Conservation (phyloP, 2,113 vertebrate genomes). For the Anolis carolinensis region DNA sequence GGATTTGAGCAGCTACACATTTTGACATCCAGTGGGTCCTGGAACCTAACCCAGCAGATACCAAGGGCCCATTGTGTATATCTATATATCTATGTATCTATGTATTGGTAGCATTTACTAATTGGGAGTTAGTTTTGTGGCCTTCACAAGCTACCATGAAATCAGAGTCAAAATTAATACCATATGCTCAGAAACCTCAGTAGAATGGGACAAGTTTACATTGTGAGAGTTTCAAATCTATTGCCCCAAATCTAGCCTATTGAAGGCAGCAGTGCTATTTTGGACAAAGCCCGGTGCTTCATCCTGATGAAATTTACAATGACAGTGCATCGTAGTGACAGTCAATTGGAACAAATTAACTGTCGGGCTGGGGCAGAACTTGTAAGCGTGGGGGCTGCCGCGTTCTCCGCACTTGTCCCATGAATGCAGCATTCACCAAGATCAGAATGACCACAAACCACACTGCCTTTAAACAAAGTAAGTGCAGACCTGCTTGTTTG, state of each 20-base stretch:
- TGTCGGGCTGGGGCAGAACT: slow-evolving; percentile 11
- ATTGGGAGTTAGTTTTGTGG: slow-evolving; percentile 15
- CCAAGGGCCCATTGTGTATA: background rate
- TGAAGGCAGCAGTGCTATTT: background rate
- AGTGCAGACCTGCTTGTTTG: slow-evolving; percentile 3
- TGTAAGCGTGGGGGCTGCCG: background rate
- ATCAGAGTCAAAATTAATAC: slow-evolving; percentile 12
- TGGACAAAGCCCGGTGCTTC: slow-evolving; percentile 1
- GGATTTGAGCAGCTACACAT: too few relatives aligned
- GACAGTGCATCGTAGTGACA: slow-evolving; percentile 8
- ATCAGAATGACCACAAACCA: slow-evolving; percentile 32
- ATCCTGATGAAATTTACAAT: slow-evolving; percentile 23
- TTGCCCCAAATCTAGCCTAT: background rate
- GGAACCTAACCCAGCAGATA: too few relatives aligned
- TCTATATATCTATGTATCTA: background rate
- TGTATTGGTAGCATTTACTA: background rate
- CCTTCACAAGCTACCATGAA: slow-evolving; percentile 18
- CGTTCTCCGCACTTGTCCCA: slow-evolving; percentile 11
- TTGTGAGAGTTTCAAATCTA: background rate
- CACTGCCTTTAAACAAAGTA: slow-evolving; percentile 38
- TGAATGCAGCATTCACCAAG: slow-evolving; percentile 14
- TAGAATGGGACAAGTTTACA: background rate
- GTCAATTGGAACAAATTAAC: slow-evolving; percentile 29
- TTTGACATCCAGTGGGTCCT: too few relatives aligned
- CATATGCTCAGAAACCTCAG: slow-evolving; percentile 16